Conservation (phyloP, 1,140 invertebrate species). For the Zaprionus ornatus region DNA sequence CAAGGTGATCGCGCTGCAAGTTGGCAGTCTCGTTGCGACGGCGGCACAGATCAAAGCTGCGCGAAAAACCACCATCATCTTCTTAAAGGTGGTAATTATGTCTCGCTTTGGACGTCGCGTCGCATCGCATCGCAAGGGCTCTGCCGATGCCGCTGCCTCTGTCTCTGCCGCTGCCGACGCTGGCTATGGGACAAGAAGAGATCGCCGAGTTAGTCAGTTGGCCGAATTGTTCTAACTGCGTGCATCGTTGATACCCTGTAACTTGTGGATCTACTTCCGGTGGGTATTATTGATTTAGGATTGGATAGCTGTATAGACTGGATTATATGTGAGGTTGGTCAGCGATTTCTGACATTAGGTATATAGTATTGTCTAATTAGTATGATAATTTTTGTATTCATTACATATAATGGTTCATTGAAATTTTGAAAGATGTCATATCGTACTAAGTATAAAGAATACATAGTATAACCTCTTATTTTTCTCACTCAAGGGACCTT, state of each 20-base stretch:
- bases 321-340: too few relatives aligned
- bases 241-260: constrained; percentile 16
- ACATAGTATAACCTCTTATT: too few relatives aligned
- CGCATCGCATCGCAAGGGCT: not conserved
- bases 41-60: constrained; percentile 79
- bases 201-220: constrained; percentile 13
- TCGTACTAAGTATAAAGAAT: not conserved
- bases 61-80: constrained; percentile 83
- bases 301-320: too few relatives aligned
- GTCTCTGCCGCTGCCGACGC: not conserved
- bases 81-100: constrained; percentile 83
- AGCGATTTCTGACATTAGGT: not conserved
- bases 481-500: too few relatives aligned
- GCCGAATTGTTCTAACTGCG: constrained; percentile 27
- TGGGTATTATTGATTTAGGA: not conserved
- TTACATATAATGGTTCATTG: too few relatives aligned
- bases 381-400: too few relatives aligned
- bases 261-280: constrained; percentile 27
- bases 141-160: not conserved
- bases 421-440: not conserved
- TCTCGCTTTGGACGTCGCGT: constrained; percentile 49
- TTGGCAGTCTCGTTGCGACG: constrained; percentile 20
- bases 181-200: constrained; percentile 4
- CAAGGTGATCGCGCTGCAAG: constrained; percentile 16
- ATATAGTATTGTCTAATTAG: too few relatives aligned